Conservation (phyloP, 2,797 vertebrate genomes). For the Poeciliopsis infans region DNA sequence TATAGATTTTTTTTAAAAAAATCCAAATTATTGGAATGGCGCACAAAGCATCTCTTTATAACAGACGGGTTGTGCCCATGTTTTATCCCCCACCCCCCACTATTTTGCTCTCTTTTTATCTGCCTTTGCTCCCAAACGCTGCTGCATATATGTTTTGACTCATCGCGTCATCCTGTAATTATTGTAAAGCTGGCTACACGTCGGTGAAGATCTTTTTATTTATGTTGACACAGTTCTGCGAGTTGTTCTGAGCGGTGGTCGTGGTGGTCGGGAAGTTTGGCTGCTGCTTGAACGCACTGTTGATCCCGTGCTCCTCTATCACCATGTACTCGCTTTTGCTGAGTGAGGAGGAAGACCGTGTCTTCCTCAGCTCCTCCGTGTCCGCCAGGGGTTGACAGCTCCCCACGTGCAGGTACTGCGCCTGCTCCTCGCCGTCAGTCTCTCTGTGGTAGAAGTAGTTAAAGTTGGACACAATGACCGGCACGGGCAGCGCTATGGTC, state of each 20-base stretch:
- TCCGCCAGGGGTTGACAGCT: conserved; percentile 94
- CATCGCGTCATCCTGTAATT: conserved; percentile 27
- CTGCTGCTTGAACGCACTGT: conserved; percentile 89
- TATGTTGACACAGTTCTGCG: conserved; percentile 91
- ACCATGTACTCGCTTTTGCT: conserved; percentile 99
- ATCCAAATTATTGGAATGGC: conserved; percentile 52
- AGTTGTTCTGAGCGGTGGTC: conserved; percentile 81
- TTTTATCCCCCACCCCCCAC: not conserved
- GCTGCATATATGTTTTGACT: conserved; percentile 54
- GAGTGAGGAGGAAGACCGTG: conserved; percentile 91
- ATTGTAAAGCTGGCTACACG: conserved; percentile 79
- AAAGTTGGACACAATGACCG: conserved; percentile 98
- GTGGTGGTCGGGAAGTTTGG: conserved; percentile 81
- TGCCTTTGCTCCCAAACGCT: conserved; percentile 42
- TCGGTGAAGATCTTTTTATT: conserved; percentile 98
- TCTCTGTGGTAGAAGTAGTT: conserved; percentile 99
- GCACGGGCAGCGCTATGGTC: conserved; percentile 95
- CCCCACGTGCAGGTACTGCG: conserved; percentile 94
- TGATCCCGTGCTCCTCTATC: conserved; percentile 93
- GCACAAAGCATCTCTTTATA: conserved; percentile 59
- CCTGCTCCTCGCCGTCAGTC: conserved; percentile 98
- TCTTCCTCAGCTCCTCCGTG: conserved; percentile 90
- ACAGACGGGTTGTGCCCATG: conserved; percentile 38
- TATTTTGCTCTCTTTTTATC: conserved; percentile 23
- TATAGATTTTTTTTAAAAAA: not conserved